These are phyloP conservation scores for Pithys albifrons DNA, from an alignment of 2,113 vertebrate genomes.

Conservation along the genomic window DNA sequence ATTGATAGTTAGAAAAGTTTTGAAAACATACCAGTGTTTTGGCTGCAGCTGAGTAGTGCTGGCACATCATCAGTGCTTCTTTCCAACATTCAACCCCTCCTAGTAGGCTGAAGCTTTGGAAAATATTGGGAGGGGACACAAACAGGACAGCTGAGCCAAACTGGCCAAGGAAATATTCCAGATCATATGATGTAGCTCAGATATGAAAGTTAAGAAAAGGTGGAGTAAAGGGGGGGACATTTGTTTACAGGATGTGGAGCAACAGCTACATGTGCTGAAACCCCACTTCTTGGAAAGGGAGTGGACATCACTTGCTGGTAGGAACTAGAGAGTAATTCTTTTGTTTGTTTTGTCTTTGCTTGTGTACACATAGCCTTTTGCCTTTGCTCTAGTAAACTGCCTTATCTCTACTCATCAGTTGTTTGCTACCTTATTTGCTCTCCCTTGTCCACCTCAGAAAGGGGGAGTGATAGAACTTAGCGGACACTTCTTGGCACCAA, in stretches of 20 bases:
- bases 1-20: neutral
- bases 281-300: neutral
- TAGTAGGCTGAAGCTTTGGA: neutral
- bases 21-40: neutral
- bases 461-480: neutral
- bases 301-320: neutral
- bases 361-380: neutral
- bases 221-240: neutral
- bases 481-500: neutral
- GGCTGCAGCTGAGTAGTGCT: neutral
- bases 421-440: neutral
- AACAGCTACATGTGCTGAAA: neutral
- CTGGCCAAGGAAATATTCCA: neutral
- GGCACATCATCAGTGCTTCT: neutral
- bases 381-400: neutral
- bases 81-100: neutral
- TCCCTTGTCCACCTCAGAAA: neutral
- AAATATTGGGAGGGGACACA: neutral
- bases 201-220: neutral
- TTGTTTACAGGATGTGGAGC: neutral
- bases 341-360: neutral
- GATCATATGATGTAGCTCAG: neutral
- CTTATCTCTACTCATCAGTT: neutral
- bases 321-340: neutral
- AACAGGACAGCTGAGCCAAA: neutral